phyloP scores from a whole-genome alignment of 2,113 vertebrate species.

The Stomatorhinus ivindoensis region DNA sequence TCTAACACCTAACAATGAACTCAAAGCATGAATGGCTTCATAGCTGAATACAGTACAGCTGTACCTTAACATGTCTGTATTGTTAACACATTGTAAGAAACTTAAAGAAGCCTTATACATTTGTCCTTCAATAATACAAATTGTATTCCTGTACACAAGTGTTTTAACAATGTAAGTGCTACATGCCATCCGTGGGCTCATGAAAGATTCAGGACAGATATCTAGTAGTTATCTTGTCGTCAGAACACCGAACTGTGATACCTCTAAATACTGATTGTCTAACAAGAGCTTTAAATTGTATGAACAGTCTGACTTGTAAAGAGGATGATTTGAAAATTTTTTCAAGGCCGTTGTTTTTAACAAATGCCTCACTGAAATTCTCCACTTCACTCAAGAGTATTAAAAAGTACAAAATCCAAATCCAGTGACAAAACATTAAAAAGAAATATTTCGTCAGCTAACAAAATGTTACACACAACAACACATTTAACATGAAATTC shows the following conservation, averaged over 20 bases:
- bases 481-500: not conserved
- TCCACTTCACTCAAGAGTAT: constrained; percentile 16
- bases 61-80: not conserved
- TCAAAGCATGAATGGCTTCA: not conserved
- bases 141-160: not conserved
- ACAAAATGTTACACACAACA: not conserved
- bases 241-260: not conserved
- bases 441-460: no score
- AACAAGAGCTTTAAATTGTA: not conserved
- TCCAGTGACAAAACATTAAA: not conserved
- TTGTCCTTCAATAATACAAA: not conserved
- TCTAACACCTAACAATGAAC: not conserved
- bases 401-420: constrained; percentile 21
- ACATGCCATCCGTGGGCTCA: not conserved
- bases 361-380: not conserved
- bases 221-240: not conserved
- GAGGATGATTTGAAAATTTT: not conserved
- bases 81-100: not conserved
- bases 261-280: constrained; percentile 42
- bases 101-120: not conserved
- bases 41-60: not conserved
- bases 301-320: not conserved
- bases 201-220: not conserved
- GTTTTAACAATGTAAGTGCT: constrained; percentile 8
- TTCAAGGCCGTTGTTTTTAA: constrained; percentile 38